phyloP scores from a whole-genome alignment of 2,113 vertebrate genomes.

The Paradoxurus hermaphroditus region DNA sequence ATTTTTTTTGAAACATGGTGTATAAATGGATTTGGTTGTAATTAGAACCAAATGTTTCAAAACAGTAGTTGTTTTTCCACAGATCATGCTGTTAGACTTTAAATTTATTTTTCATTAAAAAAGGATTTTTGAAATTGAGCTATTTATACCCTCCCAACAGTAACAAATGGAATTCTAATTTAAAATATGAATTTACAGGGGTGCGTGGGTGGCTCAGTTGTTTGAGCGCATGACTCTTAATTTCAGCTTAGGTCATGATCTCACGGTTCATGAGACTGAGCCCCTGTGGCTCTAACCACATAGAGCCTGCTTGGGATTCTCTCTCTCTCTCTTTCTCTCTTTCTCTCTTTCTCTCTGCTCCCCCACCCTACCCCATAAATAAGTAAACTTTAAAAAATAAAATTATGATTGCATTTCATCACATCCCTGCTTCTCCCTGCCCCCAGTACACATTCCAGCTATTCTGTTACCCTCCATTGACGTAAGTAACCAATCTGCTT shows the following conservation, averaged over 20 bases:
- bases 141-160: not conserved
- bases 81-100: not conserved
- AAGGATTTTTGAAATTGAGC: not conserved
- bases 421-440: not conserved
- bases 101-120: not conserved
- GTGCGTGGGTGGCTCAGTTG: no score
- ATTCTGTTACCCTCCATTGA: conserved; percentile 19
- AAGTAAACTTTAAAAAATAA: no score
- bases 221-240: no score
- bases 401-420: no score
- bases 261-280: no score
- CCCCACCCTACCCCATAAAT: no score
- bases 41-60: not conserved
- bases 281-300: no score
- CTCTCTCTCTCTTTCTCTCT: no score
- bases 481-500: not conserved
- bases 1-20: not conserved
- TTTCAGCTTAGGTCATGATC: no score
- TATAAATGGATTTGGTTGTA: not conserved
- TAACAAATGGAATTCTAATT: conserved; percentile 28
- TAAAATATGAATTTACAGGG: not conserved
- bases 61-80: not conserved
- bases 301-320: no score
- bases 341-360: no score
- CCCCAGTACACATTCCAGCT: not conserved